phyloP scores from a whole-genome alignment of 1,140 invertebrate species.

The Brachionus plicatilis region DNA sequence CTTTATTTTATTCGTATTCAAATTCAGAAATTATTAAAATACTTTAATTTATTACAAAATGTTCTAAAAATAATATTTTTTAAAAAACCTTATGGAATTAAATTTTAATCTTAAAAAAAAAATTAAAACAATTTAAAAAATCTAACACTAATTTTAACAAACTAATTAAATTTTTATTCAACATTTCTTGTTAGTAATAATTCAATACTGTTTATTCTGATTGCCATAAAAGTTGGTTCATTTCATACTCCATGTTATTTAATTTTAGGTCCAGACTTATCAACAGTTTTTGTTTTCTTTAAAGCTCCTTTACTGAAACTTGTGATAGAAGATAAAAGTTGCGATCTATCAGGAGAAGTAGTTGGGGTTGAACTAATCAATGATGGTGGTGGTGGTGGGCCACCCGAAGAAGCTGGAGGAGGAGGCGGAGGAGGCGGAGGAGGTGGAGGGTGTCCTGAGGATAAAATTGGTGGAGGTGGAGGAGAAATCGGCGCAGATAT shows the following conservation, averaged over 20 bases:
- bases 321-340: conserved; percentile 49
- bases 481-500: conserved; percentile 42
- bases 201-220: neutral
- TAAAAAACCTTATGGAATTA: neutral
- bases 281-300: conserved; percentile 49
- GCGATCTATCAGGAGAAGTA: conserved; percentile 43
- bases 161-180: neutral
- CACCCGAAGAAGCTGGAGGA: conserved; percentile 41
- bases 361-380: neutral
- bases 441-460: neutral
- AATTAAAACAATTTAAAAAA: neutral
- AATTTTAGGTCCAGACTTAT: conserved; percentile 50
- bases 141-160: neutral
- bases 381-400: conserved; percentile 43
- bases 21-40: neutral
- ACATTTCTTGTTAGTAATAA: neutral
- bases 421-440: neutral
- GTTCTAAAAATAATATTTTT: neutral
- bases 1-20: neutral
- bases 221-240: neutral
- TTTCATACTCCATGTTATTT: conserved; percentile 33
- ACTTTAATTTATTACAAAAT: neutral
- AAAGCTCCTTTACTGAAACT: conserved; percentile 48
- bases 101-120: neutral
- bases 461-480: conserved; percentile 43